phyloP scores from a whole-genome alignment of 2,113 vertebrate species.

The Ifrita kowaldi region DNA sequence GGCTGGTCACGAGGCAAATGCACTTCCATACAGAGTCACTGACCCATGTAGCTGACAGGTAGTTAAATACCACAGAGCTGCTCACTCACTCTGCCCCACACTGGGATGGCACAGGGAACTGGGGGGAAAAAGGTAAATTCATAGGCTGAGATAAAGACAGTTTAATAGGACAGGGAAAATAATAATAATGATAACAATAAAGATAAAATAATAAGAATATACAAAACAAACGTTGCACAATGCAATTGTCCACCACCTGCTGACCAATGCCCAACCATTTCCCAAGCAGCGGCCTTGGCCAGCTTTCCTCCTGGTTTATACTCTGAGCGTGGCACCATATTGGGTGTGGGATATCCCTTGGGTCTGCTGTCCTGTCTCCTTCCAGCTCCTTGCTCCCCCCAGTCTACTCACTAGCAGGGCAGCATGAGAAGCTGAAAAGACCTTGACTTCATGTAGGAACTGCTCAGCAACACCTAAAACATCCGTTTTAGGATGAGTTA shows the following conservation, averaged over 20 bases:
- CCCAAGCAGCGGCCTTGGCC: accelerated
- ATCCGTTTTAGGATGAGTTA: neutral
- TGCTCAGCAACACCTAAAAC: neutral
- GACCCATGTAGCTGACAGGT: neutral
- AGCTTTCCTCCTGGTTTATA: neutral
- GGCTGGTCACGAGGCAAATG: neutral
- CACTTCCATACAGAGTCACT: neutral
- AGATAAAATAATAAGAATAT: neutral
- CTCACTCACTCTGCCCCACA: neutral
- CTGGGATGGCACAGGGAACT: neutral
- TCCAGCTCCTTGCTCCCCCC: neutral
- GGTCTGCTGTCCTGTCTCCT: neutral
- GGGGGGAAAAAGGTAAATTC: neutral
- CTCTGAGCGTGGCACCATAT: neutral
- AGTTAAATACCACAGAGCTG: neutral
- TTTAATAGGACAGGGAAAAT: neutral
- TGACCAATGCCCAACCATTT: neutral
- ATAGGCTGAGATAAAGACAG: neutral
- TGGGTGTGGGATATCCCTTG: neutral
- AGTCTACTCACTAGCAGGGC: neutral
- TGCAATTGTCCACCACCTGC: neutral
- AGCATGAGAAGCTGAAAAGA: neutral
- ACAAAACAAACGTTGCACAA: neutral
- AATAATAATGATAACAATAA: neutral
- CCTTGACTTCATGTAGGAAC: neutral